These are phyloP conservation scores for Chloropsis hardwickii DNA, from an alignment of 2,113 vertebrate genomes.

Conservation along the genomic window DNA sequence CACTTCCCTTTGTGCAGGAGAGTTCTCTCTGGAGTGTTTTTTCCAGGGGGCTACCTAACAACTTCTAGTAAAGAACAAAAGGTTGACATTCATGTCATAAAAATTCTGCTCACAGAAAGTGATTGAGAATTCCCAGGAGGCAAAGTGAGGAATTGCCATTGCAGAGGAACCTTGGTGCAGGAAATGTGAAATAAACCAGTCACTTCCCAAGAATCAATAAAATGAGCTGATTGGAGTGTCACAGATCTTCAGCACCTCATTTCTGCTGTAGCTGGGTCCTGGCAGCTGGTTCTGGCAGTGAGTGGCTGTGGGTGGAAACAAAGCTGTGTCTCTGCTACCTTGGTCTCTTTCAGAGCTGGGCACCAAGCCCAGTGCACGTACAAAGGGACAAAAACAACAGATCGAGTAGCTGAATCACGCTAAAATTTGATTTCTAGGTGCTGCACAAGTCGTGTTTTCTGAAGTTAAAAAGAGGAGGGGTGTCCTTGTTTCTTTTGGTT, in stretches of 20 bases:
- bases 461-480: not conserved
- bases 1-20: not conserved
- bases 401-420: not conserved
- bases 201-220: not conserved
- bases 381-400: not conserved
- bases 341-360: not conserved
- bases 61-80: not conserved
- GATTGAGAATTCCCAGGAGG: not conserved
- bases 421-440: not conserved
- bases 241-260: not conserved
- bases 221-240: not conserved
- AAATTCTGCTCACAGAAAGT: not conserved
- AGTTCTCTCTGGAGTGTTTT: not conserved
- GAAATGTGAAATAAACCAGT: not conserved
- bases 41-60: not conserved
- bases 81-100: not conserved
- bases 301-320: not conserved
- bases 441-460: not conserved
- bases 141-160: not conserved
- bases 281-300: not conserved
- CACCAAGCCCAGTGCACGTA: not conserved
- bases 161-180: not conserved
- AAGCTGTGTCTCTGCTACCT: not conserved
- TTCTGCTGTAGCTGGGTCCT: not conserved
- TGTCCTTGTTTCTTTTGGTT: not conserved